These are phyloP conservation scores for Achroia grisella DNA, from an alignment of 1,140 invertebrate species.

Conservation along the genomic window DNA sequence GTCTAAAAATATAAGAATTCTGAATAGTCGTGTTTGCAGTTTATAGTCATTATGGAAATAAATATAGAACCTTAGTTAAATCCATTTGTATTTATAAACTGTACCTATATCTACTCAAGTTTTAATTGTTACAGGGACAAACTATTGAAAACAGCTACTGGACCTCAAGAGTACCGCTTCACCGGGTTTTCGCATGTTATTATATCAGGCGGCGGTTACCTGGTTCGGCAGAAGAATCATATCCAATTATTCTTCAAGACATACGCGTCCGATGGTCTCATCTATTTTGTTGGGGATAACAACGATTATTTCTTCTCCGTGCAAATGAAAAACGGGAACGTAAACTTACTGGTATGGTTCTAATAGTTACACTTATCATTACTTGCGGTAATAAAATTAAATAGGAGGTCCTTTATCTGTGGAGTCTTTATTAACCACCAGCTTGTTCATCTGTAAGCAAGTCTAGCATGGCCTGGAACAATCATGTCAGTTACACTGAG, in stretches of 20 bases:
- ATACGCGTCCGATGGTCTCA: slow-evolving; percentile 86
- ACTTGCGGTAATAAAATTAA: no score
- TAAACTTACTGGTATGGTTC: slow-evolving; percentile 78
- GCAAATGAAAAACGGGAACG: slow-evolving; percentile 85
- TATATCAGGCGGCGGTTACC: slow-evolving; percentile 39
- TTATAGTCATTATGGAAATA: no score
- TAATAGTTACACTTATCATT: no score
- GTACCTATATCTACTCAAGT: background rate
- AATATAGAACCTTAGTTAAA: background rate
- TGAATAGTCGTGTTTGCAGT: no score
- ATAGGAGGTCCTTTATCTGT: no score
- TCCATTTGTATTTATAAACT: background rate
- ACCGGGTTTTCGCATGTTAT: slow-evolving; percentile 78
- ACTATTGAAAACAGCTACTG: slow-evolving; percentile 75
- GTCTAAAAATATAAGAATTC: background rate
- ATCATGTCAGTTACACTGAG: no score
- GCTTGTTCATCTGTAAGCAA: no score
- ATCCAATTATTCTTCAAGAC: slow-evolving; percentile 85
- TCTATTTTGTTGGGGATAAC: slow-evolving; percentile 88
- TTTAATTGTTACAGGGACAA: slow-evolving; percentile 69
- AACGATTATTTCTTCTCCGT: slow-evolving; percentile 85
- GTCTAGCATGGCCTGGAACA: no score
- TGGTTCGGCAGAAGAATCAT: slow-evolving; percentile 48
- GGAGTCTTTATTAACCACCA: no score
- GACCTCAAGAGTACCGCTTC: slow-evolving; percentile 82